Conservation (phyloP, 2,888 invertebrate species). For the Papilio demoleus region DNA sequence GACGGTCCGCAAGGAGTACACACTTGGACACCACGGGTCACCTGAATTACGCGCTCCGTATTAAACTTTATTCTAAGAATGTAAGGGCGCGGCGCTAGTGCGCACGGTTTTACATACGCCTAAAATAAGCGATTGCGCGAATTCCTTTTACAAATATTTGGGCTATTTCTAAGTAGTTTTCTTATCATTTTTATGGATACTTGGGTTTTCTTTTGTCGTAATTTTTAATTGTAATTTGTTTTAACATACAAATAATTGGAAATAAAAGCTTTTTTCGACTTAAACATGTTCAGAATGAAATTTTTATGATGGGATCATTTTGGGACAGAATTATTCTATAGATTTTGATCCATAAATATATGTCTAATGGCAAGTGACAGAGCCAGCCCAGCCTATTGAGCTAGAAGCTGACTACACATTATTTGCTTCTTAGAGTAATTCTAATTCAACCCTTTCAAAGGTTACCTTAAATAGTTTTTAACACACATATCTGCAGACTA, state of each 20-base stretch:
- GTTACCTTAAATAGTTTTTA: conserved; percentile 2
- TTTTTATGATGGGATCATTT: neutral
- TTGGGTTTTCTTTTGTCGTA: too few relatives aligned
- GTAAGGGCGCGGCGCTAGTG: neutral
- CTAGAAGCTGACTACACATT: conserved; percentile 6
- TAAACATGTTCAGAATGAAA: neutral
- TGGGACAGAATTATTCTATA: neutral
- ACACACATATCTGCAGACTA: conserved; percentile 5
- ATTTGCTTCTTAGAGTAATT: neutral
- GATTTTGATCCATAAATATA: too few relatives aligned
- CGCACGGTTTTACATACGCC: neutral
- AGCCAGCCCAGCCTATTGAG: too few relatives aligned
- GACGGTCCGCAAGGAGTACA: conserved; percentile 52
- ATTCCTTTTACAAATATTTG: neutral
- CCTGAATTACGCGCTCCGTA: conserved; percentile 51
- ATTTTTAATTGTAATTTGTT: too few relatives aligned
- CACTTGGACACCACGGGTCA: conserved; percentile 58
- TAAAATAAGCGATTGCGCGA: neutral
- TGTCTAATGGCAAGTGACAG: too few relatives aligned
- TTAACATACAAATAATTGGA: too few relatives aligned
- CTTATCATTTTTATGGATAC: too few relatives aligned
- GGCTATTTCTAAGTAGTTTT: neutral
- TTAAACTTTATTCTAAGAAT: conserved; percentile 17
- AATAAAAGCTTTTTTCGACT: neutral
- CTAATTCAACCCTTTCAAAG: conserved; percentile 1